A percentile compares a stretch with the other conserved stretches of the same genome.
Conservation (phyloP, 1,140 invertebrate species). For the Babylonia areolata region DNA sequence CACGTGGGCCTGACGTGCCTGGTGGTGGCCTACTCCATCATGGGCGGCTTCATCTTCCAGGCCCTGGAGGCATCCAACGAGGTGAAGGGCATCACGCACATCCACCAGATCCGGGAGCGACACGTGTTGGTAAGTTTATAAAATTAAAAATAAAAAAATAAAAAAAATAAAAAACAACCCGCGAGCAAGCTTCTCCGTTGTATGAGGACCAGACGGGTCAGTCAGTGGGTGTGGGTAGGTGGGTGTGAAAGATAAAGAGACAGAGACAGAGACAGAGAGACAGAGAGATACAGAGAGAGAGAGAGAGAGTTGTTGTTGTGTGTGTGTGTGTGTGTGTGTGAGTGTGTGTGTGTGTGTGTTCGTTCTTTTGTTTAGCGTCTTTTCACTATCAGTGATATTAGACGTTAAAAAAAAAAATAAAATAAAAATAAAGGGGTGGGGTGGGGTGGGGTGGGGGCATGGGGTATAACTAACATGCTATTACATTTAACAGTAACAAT, state of each 20-base stretch:
- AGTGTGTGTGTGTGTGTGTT: background rate
- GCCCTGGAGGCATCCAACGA: constrained; percentile 37
- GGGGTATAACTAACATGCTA: too few relatives aligned
- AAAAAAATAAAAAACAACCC: too few relatives aligned
- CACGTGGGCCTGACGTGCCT: constrained; percentile 46
- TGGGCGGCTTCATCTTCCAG: constrained; percentile 47
- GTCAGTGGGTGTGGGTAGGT: background rate
- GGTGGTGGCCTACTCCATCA: constrained; percentile 45
- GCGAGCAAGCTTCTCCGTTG: too few relatives aligned
- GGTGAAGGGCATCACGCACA: constrained; percentile 16
- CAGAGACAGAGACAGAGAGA: background rate
- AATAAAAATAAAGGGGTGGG: too few relatives aligned
- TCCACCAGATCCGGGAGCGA: constrained; percentile 17
- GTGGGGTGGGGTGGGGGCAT: too few relatives aligned
- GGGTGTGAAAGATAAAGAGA: background rate
- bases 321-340: background rate
- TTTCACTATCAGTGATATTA: too few relatives aligned
- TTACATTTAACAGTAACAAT: too few relatives aligned
- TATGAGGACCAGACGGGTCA: too few relatives aligned
- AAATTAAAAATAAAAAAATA: too few relatives aligned
- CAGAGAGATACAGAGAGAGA: background rate
- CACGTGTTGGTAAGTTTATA: constrained; percentile 42
- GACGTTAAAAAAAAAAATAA: too few relatives aligned
- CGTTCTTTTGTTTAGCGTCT: background rate
- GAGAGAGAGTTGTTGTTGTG: background rate